These are phyloP conservation scores for Mirounga angustirostris DNA, from an alignment of 2,113 vertebrate genomes.

Conservation along the genomic window DNA sequence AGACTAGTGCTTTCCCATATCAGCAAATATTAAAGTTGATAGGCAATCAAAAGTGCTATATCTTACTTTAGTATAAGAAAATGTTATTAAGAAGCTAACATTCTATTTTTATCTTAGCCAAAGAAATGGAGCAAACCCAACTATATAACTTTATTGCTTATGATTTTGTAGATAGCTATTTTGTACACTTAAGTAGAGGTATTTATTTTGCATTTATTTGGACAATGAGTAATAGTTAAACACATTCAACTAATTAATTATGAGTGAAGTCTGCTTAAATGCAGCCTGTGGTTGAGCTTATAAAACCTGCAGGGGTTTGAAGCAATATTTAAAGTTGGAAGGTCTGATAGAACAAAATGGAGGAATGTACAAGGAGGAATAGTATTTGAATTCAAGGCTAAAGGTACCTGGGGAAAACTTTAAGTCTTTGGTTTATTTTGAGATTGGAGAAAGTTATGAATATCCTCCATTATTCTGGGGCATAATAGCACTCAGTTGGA, in stretches of 20 bases:
- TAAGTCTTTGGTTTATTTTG: constrained; percentile 73
- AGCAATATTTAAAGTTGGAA: constrained; percentile 73
- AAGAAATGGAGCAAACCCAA: constrained; percentile 55
- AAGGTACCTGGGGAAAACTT: constrained; percentile 52
- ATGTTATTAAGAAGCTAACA: constrained; percentile 57
- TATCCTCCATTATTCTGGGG: constrained; percentile 70
- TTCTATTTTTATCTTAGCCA: constrained; percentile 68
- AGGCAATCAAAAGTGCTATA: constrained; percentile 74
- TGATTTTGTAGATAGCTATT: constrained; percentile 54
- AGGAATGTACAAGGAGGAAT: constrained; percentile 34
- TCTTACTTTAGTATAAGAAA: constrained; percentile 73
- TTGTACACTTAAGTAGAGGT: constrained; percentile 29
- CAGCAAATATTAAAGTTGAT: constrained; percentile 79
- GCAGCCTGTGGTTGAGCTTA: constrained; percentile 9
- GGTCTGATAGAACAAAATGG: constrained; percentile 61
- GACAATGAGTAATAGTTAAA: constrained; percentile 72
- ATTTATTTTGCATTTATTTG: constrained; percentile 69
- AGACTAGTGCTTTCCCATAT: constrained; percentile 57
- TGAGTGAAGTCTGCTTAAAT: constrained; percentile 74
- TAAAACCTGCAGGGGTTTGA: constrained; percentile 64
- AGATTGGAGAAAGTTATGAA: constrained; percentile 66
- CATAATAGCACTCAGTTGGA: constrained; percentile 66
- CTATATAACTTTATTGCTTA: constrained; percentile 48
- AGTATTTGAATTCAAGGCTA: constrained; percentile 66
- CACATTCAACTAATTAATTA: constrained; percentile 77